These are phyloP conservation scores for Pontoporia blainvillei DNA, from an alignment of 2,113 vertebrate genomes.

Conservation along the genomic window DNA sequence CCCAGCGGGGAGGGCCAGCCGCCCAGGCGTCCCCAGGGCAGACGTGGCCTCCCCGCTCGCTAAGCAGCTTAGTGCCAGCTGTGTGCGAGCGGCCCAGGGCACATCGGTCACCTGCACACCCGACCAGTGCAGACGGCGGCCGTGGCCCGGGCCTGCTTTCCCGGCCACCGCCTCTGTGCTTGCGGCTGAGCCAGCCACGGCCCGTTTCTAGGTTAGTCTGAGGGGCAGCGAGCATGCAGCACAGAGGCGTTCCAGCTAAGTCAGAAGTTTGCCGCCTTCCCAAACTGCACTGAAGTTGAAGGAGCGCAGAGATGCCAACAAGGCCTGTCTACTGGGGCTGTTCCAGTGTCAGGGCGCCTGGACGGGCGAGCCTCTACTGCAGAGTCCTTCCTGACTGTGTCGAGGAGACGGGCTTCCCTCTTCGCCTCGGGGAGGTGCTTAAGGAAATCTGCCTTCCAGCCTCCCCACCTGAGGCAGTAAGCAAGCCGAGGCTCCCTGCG, in stretches of 20 bases:
- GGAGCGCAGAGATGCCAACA: not conserved
- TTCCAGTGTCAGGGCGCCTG: too few relatives aligned
- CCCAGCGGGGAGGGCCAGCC: accelerated
- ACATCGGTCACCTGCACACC: too few relatives aligned
- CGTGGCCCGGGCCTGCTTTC: not conserved
- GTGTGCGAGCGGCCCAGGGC: not conserved
- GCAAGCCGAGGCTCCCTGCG: accelerated
- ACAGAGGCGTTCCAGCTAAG: accelerated
- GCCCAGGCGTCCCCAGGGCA: not conserved
- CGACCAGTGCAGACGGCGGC: accelerated
- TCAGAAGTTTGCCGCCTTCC: not conserved
- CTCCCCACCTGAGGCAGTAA: not conserved
- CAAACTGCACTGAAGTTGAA: not conserved
- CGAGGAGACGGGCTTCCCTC: accelerated
- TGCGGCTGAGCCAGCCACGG: accelerated
- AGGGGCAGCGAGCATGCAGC: accelerated
- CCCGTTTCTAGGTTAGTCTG: accelerated
- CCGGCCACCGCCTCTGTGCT: not conserved
- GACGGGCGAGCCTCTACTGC: accelerated
- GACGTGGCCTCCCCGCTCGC: not conserved
- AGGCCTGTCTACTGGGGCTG: accelerated
- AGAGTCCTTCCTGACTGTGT: too few relatives aligned
- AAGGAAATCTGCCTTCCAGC: not conserved
- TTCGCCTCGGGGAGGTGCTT: accelerated
- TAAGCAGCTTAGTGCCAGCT: not conserved